Conservation (phyloP, 1,140 invertebrate genomes). For the Dreissena rostriformis region DNA sequence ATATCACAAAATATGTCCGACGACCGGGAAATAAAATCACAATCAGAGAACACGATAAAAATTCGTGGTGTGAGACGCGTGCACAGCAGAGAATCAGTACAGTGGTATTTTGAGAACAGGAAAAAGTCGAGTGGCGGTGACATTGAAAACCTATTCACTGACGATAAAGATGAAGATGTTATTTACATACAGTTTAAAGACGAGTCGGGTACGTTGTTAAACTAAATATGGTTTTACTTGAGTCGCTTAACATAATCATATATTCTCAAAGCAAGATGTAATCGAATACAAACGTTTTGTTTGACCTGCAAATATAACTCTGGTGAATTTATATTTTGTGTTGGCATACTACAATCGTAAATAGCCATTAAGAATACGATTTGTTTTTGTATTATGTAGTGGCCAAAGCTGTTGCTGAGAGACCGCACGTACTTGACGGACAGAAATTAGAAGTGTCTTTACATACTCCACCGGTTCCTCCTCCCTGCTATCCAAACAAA, state of each 20-base stretch:
- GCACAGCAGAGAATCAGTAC: constrained; percentile 45
- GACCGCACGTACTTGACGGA: background rate
- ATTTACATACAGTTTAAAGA: constrained; percentile 1
- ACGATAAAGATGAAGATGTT: constrained; percentile 21
- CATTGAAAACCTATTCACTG: constrained; percentile 25
- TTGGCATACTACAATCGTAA: too few relatives aligned
- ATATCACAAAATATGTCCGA: background rate
- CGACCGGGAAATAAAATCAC: background rate
- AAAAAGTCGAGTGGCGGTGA: constrained; percentile 49
- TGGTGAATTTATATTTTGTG: background rate
- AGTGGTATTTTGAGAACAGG: constrained; percentile 57
- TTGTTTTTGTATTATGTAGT: constrained; percentile 16
- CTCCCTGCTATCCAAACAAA: constrained; percentile 1
- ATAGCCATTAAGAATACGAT: background rate
- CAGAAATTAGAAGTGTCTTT: background rate
- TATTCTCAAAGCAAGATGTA: too few relatives aligned
- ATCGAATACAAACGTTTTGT: too few relatives aligned
- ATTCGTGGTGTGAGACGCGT: constrained; percentile 26
- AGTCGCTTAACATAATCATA: too few relatives aligned
- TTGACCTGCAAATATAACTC: background rate
- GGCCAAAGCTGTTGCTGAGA: background rate
- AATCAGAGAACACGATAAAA: constrained; percentile 4
- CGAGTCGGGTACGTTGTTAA: constrained; percentile 6
- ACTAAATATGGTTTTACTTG: too few relatives aligned
- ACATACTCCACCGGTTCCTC: background rate